Base-by-base conservation (phyloP, 1,140 invertebrate genomes). In the Brachionus sp. region DNA sequence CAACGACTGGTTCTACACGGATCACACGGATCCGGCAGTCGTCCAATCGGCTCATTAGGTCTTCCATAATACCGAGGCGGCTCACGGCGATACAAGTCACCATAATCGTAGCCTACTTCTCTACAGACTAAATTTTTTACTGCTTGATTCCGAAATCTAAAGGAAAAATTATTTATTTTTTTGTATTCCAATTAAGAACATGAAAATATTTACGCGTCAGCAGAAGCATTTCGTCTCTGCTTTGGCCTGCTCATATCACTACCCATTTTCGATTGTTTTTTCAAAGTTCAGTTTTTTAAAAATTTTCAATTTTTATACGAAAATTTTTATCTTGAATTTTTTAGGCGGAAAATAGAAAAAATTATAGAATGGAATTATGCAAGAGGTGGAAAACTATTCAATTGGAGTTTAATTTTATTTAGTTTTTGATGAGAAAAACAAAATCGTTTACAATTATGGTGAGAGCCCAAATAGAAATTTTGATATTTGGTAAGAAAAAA, bases 371-470 rank as follows among this genome's bases (percentile, higher is more conserved):
- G 66, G 66, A 70, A 70, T 70, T 70, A 70, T 70, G 66, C 66
- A 70, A 70, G 66, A 70, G 66, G 66, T 70, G 66, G 66, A 70
- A 70, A 70, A 39, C 66, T 70, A 70, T 70, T 70, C 66, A 70
- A 70, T 70, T 70, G 16, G 35, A 44, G 37, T 5, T 25, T 25
- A 7, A 64, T 9, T 35, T 66, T 66, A n/a, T 66, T 35, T 9
- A 16, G 29, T 37, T 66, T 66, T 16, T 39, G 66, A 39, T 42
- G 66, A 70, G 37, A 39, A 66, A 66, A 66, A 66, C 64, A 66
- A 66, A 66, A 33, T 70, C 66, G 66, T 70, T 70, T 33, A 70
- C 66, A 70, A 66, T 66, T 39, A 39, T 70, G 35, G 16, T 19
- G 16, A 70, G 16, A 70, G 12, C 33, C 37, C 13, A 33, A 13